Base-by-base conservation (phyloP, 2,113 vertebrate species). In the Mystacornis crossleyi region DNA sequence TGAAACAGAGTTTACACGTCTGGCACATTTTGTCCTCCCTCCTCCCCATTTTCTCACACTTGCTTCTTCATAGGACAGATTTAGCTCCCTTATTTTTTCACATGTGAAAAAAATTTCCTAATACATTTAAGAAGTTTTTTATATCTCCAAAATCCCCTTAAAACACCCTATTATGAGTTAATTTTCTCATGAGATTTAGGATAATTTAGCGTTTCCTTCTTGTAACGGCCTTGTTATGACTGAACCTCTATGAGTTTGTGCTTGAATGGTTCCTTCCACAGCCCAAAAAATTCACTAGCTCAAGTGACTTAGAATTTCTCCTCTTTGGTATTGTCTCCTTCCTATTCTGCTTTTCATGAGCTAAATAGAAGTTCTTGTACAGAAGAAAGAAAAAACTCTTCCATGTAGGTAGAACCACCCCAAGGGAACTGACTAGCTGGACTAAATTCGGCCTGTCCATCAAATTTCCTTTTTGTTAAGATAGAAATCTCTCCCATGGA, bases 21-120 rank as follows among this genome's bases (percentile, higher is more conserved):
- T 1, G 0, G 12, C 1, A 18, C 9, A 26, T 47, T 87, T 78
- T 66, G 12, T 54, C 38, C 12, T 40, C 12, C 3, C 4, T 79
- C 13, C 3, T 86, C 12, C 10, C 4, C 9, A 5, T 53, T 86
- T 73, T 65, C 31, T 34, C 0, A 0, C 6, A 17, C 8, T 70
- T 51, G 1, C 24, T 81, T 19, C n/a, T 65, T 5, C 21, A 62
- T 19, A 69, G 43, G 47, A 14, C n/a, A 60, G 7, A 2, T 72
- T 60, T 34, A 42, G 7, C 5, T 45, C 23, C 33, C 3, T 8
- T 16, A 50, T 70, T 67, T 75, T 51, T 25, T 3, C 31, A 77
- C 4, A 6, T 2, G 24, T 18, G 40, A 10, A 48, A 70, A 89
- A 73, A 5, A 8, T 4, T 24, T 64, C 18, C 9, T 36, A 61